Base-by-base conservation (phyloP, 2,113 vertebrate species). In the Stigmatopora argus region DNA sequence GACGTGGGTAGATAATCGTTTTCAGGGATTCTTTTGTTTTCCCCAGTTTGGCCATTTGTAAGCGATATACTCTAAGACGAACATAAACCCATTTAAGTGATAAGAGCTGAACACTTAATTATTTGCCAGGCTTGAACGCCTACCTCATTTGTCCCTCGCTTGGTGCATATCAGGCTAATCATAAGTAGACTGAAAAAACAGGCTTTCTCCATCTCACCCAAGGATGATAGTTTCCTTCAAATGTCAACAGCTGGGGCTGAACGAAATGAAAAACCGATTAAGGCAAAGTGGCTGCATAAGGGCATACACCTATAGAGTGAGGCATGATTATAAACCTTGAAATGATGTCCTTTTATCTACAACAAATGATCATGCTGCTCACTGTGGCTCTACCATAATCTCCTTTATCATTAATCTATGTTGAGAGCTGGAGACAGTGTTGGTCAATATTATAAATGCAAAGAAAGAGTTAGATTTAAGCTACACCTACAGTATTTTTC, bases 181-280 rank as follows among this genome's bases (percentile, higher is more conserved):
- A 72, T 75, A 69, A 75, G 34, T 18, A n/a, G 48, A 61, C 35
- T 21, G 57, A 62, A 23, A 69, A 48, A 47, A 19, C 41, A 52
- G 35, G 70, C 73, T 78, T 66, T 60, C 62, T 81, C 64, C 62
- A 70, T 75, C 68, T 69, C 66, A 71, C 55, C 71, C 41, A 41
- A 47, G 3, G 4, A 77, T 79, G 78, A 78, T 70, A 44, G 67
- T 52, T 72, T 68, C 0, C 68, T 71, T 62, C 68, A 80, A 81
- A 67, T 63, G 62, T 73, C 52, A 69, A 71, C 55, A 66, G 73
- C 61, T 62, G 56, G n/a, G 57, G 19, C 9, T 67, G 14, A 21
- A 49, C 18, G 48, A 59, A 64, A 62, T 65, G 17, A 68, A n/a
- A 57, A 52, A 41, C 7, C 21, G 12, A 46, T 55, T 56, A 69